Conservation (phyloP, 2,797 vertebrate species). For the Ctenopoma kingsleyae region DNA sequence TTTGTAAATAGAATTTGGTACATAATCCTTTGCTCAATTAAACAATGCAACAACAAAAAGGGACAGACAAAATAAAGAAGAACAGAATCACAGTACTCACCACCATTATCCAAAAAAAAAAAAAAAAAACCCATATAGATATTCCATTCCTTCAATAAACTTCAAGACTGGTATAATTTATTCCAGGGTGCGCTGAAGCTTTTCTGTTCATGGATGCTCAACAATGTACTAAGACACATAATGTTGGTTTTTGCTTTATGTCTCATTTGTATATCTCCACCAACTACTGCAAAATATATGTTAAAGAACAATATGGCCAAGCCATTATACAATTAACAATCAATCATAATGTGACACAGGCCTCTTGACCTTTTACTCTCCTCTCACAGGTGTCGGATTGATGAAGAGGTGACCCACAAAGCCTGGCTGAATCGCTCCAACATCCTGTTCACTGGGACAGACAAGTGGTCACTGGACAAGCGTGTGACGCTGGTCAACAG, state of each 20-base stretch:
- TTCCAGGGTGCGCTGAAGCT: not conserved
- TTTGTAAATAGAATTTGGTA: not conserved
- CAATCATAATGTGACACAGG: not conserved
- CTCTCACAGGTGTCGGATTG: slow-evolving; percentile 88
- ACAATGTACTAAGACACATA: too few relatives aligned
- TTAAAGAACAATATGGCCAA: not conserved
- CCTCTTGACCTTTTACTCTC: slow-evolving; percentile 11
- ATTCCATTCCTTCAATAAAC: not conserved
- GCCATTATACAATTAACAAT: not conserved
- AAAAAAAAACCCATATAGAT: too few relatives aligned
- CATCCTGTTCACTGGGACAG: slow-evolving; percentile 92
- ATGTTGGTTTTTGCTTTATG: not conserved
- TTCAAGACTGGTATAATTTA: not conserved
- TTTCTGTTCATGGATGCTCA: not conserved
- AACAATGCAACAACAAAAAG: slow-evolving; percentile 3
- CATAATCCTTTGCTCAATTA: not conserved
- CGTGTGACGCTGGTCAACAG: slow-evolving; percentile 90
- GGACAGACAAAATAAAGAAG: too few relatives aligned
- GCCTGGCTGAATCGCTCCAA: slow-evolving; percentile 95
- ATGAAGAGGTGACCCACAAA: slow-evolving; percentile 92
- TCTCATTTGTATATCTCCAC: not conserved
- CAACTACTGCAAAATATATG: not conserved
- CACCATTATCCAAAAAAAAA: not conserved
- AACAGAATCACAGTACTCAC: not conserved
- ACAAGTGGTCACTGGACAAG: slow-evolving; percentile 93